Percentiles rank a stretch among this genome's conserved stretches.
These are phyloP conservation scores for Drosophila anomalata DNA, from an alignment of 2,888 invertebrate species.

Conservation along the genomic window DNA sequence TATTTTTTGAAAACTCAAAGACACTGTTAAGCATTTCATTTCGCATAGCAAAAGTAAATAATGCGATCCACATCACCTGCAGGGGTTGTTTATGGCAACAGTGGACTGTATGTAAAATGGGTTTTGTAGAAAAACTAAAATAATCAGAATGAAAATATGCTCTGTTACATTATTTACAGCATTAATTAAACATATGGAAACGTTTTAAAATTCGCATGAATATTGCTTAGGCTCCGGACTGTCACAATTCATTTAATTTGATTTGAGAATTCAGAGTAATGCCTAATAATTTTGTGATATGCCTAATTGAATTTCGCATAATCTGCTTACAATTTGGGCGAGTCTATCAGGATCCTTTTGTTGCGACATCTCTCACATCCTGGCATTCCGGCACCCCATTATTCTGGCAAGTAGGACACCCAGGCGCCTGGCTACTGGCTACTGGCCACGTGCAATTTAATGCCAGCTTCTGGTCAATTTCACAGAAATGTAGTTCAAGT, in stretches of 20 bases:
- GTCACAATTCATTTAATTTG: slow-evolving; percentile 25
- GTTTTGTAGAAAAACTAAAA: not conserved
- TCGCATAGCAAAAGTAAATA: too few relatives aligned
- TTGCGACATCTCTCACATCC: slow-evolving; percentile 7
- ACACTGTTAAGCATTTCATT: too few relatives aligned
- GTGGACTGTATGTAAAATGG: not conserved
- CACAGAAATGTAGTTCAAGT: slow-evolving; percentile 60
- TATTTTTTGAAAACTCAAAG: too few relatives aligned
- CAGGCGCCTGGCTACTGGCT: slow-evolving; percentile 20
- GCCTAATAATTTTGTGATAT: slow-evolving; percentile 14
- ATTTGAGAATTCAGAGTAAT: slow-evolving; percentile 16
- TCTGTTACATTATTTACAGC: not conserved
- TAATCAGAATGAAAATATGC: not conserved
- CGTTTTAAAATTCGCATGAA: not conserved
- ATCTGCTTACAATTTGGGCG: slow-evolving; percentile 18
- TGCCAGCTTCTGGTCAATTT: slow-evolving; percentile 62
- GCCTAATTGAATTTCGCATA: slow-evolving; percentile 33
- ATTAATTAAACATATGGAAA: not conserved
- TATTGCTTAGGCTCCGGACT: not conserved
- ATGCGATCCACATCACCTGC: not conserved
- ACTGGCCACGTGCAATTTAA: slow-evolving; percentile 44
- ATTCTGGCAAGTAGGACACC: slow-evolving; percentile 19
- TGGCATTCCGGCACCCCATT: slow-evolving; percentile 12
- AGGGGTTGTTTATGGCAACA: not conserved
- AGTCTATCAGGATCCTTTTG: slow-evolving; percentile 13